Percentiles rank a stretch among this genome's conserved stretches.
Evolutionary conservation across 1,140 invertebrate genomes (phyloP).

Genomic region (Drosophila orosa): DNA sequence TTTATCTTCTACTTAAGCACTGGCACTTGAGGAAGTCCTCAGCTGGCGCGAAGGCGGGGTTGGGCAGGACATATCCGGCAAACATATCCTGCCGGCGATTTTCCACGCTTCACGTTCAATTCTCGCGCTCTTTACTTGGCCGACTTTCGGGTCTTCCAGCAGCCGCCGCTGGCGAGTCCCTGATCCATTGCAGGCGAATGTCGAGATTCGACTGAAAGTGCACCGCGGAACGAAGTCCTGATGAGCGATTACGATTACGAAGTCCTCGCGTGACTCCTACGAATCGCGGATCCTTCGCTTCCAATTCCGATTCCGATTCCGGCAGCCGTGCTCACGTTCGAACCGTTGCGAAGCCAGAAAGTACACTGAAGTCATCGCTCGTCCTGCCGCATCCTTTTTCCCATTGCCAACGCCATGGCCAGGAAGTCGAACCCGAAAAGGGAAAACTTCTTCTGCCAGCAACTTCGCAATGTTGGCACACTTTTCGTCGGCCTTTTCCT

Average conservation of each 20-base stretch:
- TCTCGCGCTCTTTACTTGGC: conserved; percentile 25
- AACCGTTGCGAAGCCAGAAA: conserved; percentile 76
- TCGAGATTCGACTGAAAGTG: conserved; percentile 62
- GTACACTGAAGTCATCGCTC: conserved; percentile 69
- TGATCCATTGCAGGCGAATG: conserved; percentile 62
- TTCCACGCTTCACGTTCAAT: conserved; percentile 31
- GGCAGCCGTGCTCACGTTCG: conserved; percentile 61
- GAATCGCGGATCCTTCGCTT: conserved; percentile 25
- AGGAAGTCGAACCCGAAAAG: conserved; percentile 39
- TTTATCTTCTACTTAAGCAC: conserved; percentile 37
- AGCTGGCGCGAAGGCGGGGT: conserved; percentile 4
- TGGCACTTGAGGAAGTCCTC: conserved; percentile 41
- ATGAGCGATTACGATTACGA: conserved; percentile 33
- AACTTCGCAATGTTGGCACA: conserved; percentile 52
- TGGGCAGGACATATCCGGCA: conserved; percentile 42
- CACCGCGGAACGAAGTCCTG: conserved; percentile 26
- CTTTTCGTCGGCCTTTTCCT: conserved; percentile 7
- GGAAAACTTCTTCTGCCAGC: conserved; percentile 27
- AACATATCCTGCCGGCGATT: conserved; percentile 46
- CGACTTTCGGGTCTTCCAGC: conserved; percentile 4
- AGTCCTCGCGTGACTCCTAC: conserved; percentile 30
- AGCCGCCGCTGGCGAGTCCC: conserved; percentile 31
- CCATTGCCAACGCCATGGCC: conserved; percentile 28
- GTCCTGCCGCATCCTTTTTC: conserved; percentile 78
- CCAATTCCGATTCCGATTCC: conserved; percentile 5